phyloP scores from a whole-genome alignment of 2,888 invertebrate species.

The Leptogaster cylindrica region DNA sequence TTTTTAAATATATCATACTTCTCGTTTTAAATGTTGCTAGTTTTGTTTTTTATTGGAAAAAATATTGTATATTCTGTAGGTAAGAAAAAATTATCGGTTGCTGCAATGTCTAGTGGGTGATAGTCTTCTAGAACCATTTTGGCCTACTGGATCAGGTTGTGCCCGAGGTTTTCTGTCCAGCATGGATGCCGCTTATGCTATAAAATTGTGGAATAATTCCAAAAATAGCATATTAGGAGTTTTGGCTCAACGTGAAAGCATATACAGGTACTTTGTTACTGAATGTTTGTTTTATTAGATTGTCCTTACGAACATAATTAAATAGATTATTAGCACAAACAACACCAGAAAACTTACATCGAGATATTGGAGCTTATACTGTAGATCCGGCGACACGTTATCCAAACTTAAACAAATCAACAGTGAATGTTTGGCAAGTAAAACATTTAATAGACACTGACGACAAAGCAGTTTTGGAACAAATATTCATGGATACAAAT shows the following conservation, averaged over 20 bases:
- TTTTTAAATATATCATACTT: no score
- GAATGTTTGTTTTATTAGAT: neutral
- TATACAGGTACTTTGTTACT: constrained; percentile 72
- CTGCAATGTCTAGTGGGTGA: constrained; percentile 94
- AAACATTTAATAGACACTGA: constrained; percentile 75
- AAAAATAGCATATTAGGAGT: constrained; percentile 71
- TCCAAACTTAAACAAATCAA: constrained; percentile 78
- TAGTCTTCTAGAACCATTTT: constrained; percentile 95
- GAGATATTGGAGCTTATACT: constrained; percentile 86
- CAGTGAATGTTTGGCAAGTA: constrained; percentile 79
- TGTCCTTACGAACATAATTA: neutral
- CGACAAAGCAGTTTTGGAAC: constrained; percentile 67
- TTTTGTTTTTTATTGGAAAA: neutral
- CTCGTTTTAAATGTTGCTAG: no score
- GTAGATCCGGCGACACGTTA: constrained; percentile 87
- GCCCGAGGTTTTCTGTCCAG: constrained; percentile 96
- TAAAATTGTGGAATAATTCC: constrained; percentile 83
- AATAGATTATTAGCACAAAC: constrained; percentile 79
- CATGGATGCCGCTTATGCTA: constrained; percentile 95
- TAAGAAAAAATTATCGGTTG: constrained; percentile 75
- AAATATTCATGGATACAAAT: constrained; percentile 63
- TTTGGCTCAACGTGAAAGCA: constrained; percentile 92
- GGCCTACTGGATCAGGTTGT: constrained; percentile 99
- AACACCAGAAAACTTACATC: constrained; percentile 92
- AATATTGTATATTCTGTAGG: constrained; percentile 46